A percentile compares a stretch with the other conserved stretches of the same genome.
These are phyloP conservation scores for Nemopilema nomurai DNA, from an alignment of 30 jellyfish, hydroid and myxozoan genomes.

Conservation along the genomic window DNA sequence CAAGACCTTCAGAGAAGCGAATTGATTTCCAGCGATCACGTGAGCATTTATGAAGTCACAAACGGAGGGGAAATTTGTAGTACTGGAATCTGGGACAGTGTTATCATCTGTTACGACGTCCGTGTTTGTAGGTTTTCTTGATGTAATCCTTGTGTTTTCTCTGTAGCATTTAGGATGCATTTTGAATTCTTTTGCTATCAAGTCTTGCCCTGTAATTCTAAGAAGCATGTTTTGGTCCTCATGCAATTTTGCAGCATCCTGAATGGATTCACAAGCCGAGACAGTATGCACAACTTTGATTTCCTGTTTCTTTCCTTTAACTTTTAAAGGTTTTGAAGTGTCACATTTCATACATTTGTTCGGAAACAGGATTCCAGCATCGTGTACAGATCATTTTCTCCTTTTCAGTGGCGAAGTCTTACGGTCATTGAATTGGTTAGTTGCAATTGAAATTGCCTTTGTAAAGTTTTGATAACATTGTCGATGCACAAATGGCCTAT, in stretches of 20 bases:
- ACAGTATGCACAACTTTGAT: conserved; percentile 31
- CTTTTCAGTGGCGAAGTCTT: conserved; percentile 37
- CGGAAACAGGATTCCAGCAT: conserved; percentile 47
- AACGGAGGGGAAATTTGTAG: not conserved
- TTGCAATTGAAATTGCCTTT: conserved; percentile 25
- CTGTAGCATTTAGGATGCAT: conserved; percentile 43
- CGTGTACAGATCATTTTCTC: conserved; percentile 34
- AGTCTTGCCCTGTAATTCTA: conserved; percentile 28
- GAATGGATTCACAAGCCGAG: conserved; percentile 12
- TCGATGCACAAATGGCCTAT: conserved; percentile 18
- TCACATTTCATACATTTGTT: conserved; percentile 41
- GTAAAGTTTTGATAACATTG: conserved; percentile 38
- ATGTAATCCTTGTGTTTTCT: conserved; percentile 10
- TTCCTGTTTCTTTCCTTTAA: conserved; percentile 42
- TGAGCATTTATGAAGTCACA: conserved; percentile 1
- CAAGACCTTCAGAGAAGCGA: conserved; percentile 23
- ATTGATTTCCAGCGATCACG: conserved; percentile 37
- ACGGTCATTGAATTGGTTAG: conserved; percentile 1
- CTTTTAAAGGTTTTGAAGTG: conserved; percentile 9
- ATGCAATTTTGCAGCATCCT: conserved; percentile 36
- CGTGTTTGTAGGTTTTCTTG: conserved; percentile 12
- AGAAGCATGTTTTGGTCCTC: conserved; percentile 29
- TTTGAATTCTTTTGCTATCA: conserved; percentile 48
- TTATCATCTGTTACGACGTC: not conserved
- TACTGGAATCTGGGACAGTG: not conserved